Conservation (phyloP, 2,797 vertebrate genomes). For the Hemibagrus guttatus region DNA sequence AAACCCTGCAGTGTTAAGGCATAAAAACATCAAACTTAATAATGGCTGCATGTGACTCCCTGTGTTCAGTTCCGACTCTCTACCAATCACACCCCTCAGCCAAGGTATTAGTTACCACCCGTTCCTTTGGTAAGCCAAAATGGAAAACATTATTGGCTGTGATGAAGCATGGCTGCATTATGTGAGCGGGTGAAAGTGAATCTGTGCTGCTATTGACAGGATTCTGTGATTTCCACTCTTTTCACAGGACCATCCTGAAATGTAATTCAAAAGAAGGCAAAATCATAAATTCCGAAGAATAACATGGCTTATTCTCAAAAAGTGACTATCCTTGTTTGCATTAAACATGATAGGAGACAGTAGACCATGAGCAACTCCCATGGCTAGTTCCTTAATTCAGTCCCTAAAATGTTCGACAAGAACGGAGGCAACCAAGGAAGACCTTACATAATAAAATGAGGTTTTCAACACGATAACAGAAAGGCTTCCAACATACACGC, state of each 20-base stretch:
- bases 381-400: conserved; percentile 72
- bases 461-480: conserved; percentile 30
- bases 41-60: conserved; percentile 69
- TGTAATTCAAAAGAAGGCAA: conserved; percentile 75
- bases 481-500: conserved; percentile 45
- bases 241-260: conserved; percentile 54
- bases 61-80: conserved; percentile 61
- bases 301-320: conserved; percentile 80
- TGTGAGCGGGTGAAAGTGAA: conserved; percentile 54
- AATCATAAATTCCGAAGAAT: conserved; percentile 76
- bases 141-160: conserved; percentile 38
- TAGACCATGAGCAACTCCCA: conserved; percentile 60
- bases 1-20: conserved; percentile 79
- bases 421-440: conserved; percentile 78
- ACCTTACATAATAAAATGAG: conserved; percentile 68
- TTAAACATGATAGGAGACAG: conserved; percentile 57
- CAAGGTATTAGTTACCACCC: conserved; percentile 57
- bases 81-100: conserved; percentile 61
- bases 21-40: conserved; percentile 78
- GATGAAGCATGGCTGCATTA: conserved; percentile 35
- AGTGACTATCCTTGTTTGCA: conserved; percentile 66
- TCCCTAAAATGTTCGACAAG: conserved; percentile 72
- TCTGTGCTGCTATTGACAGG: conserved; percentile 66
- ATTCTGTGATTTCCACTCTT: conserved; percentile 63
- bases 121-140: conserved; percentile 74